phyloP scores from a whole-genome alignment of 1,140 invertebrate genomes.

The Choristoneura fumiferana region DNA sequence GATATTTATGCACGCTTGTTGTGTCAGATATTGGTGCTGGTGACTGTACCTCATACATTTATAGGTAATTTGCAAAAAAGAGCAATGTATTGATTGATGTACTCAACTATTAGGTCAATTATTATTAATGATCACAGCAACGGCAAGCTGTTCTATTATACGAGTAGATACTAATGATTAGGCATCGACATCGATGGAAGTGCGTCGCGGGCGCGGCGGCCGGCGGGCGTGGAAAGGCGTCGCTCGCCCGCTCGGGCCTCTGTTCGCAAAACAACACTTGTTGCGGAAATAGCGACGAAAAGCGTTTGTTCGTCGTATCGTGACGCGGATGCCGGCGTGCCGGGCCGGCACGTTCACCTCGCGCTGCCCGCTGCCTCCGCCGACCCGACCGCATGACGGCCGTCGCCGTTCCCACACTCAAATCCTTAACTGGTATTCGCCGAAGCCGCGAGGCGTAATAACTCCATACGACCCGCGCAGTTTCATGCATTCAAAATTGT shows the following conservation, averaged over 20 bases:
- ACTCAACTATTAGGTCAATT: constrained; percentile 2
- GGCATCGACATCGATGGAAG: constrained; percentile 12
- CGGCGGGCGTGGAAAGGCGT: constrained; percentile 25
- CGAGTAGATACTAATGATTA: constrained; percentile 18
- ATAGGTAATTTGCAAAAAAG: too few species aligned
- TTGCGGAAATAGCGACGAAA: constrained; percentile 72
- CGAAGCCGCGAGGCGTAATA: background rate
- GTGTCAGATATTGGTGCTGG: too few species aligned
- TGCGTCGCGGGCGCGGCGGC: constrained; percentile 21
- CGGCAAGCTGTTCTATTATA: background rate
- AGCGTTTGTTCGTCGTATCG: constrained; percentile 52
- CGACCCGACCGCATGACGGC: background rate
- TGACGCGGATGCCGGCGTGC: constrained; percentile 39
- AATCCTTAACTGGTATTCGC: constrained; percentile 16
- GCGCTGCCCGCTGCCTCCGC: background rate
- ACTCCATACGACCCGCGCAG: background rate
- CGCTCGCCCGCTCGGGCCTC: constrained; percentile 59
- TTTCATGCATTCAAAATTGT: background rate
- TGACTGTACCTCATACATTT: too few species aligned
- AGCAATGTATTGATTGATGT: too few species aligned
- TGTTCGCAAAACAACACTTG: constrained; percentile 71
- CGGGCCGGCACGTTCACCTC: constrained; percentile 43
- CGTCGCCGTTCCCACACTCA: constrained; percentile 21
- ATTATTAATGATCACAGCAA: constrained; percentile 2
- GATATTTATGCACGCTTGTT: too few species aligned